A percentile compares a stretch with the other conserved stretches of the same genome.
These are phyloP conservation scores for Stegostoma tigrinum DNA, from an alignment of 2,113 vertebrate species.

Conservation along the genomic window DNA sequence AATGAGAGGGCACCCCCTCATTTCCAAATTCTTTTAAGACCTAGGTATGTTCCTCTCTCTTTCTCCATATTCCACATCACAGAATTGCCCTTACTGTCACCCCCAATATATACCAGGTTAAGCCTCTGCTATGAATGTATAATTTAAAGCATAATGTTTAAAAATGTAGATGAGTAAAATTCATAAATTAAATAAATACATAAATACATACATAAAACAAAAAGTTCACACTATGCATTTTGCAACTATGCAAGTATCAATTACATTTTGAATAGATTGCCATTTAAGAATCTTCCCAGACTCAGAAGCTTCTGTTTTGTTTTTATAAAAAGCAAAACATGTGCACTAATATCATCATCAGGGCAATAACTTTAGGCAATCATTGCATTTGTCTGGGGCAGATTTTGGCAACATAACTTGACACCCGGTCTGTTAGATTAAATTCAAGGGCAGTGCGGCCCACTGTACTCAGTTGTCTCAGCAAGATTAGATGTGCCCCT, in stretches of 20 bases:
- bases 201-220: slow-evolving; percentile 10
- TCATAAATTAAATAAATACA: slow-evolving; percentile 34
- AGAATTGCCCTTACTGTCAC: not conserved
- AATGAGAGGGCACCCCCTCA: not conserved
- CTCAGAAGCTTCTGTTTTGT: not conserved
- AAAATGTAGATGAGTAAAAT: slow-evolving; percentile 31
- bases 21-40: not conserved
- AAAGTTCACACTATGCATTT: slow-evolving; percentile 7
- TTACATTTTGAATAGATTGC: not conserved
- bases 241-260: slow-evolving; percentile 12
- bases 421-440: not conserved
- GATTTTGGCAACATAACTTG: slow-evolving; percentile 20
- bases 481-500: not conserved
- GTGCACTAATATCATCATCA: slow-evolving; percentile 34
- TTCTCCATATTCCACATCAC: not conserved
- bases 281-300: not conserved
- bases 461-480: not conserved
- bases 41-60: not conserved
- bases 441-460: not conserved
- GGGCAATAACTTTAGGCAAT: not conserved
- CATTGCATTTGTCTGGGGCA: not conserved
- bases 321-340: slow-evolving; percentile 28
- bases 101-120: not conserved
- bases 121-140: not conserved
- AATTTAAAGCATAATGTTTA: slow-evolving; percentile 19